These are phyloP conservation scores for Hyperoplus immaculatus DNA, from an alignment of 2,797 vertebrate genomes.

Conservation along the genomic window DNA sequence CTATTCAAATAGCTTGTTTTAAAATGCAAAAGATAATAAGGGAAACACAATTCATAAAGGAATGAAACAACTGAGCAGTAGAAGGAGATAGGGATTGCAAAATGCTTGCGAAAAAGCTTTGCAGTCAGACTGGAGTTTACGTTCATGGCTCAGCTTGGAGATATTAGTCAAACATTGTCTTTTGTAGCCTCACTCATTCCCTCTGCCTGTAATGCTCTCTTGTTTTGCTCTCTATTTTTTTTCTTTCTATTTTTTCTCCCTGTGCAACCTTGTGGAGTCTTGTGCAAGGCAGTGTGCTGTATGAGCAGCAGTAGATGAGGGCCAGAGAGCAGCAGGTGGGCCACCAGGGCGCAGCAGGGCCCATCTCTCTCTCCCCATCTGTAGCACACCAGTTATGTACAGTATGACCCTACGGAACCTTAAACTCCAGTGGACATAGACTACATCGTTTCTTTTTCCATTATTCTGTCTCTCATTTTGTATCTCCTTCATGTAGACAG, in stretches of 20 bases:
- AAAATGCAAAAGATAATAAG: conserved; percentile 13
- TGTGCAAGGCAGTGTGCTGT: conserved; percentile 53
- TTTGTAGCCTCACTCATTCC: conserved; percentile 14
- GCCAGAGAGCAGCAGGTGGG: conserved; percentile 70
- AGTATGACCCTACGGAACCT: conserved; percentile 21
- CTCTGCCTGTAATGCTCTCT: conserved; percentile 23
- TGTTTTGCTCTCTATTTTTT: conserved; percentile 5
- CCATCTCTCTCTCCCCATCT: conserved; percentile 61
- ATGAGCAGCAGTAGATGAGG: conserved; percentile 52
- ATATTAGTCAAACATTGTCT: conserved; percentile 18
- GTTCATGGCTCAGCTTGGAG: not conserved
- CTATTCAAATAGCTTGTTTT: conserved; percentile 1
- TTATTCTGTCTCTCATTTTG: conserved; percentile 20
- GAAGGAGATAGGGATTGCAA: not conserved
- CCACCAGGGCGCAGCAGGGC: conserved; percentile 48
- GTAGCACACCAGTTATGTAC: conserved; percentile 37
- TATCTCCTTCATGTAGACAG: conserved; percentile 33
- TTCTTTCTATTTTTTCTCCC: conserved; percentile 14
- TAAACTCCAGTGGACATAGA: conserved; percentile 32
- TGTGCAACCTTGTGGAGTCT: conserved; percentile 42
- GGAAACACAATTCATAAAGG: conserved; percentile 15
- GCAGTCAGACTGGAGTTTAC: conserved; percentile 19
- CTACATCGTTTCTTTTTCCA: conserved; percentile 14
- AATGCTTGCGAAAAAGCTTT: conserved; percentile 21
- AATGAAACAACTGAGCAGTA: conserved; percentile 9